Evolutionary conservation across 2,113 vertebrate genomes (phyloP).

Genomic region (Oncorhynchus kisutch): DNA sequence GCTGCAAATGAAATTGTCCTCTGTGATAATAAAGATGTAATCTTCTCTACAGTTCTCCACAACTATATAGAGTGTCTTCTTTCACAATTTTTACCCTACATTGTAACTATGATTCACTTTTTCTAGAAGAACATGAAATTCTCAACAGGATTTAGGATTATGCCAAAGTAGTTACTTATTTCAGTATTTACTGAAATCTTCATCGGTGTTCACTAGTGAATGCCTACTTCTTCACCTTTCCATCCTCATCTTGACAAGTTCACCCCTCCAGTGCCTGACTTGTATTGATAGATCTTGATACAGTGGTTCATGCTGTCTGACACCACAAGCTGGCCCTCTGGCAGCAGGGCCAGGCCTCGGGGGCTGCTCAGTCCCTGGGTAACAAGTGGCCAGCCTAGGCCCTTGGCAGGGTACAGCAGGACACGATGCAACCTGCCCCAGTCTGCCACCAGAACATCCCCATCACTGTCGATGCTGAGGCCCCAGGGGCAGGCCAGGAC

Average conservation of each 20-base stretch:
- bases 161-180: background rate
- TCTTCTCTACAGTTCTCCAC: background rate
- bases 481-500: constrained; percentile 79
- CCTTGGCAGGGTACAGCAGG: constrained; percentile 69
- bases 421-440: constrained; percentile 74
- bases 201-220: background rate
- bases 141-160: background rate
- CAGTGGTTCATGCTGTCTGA: constrained; percentile 83
- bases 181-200: background rate
- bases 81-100: background rate
- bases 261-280: constrained; percentile 44
- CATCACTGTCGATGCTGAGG: constrained; percentile 74
- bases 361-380: constrained; percentile 72
- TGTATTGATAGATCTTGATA: constrained; percentile 79
- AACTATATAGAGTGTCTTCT: background rate
- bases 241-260: background rate
- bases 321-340: constrained; percentile 70
- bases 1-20: background rate
- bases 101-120: background rate
- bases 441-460: constrained; percentile 77
- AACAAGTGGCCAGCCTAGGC: constrained; percentile 66
- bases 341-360: constrained; percentile 72
- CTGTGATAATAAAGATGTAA: background rate
- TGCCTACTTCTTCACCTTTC: background rate
- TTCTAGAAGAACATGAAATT: background rate